Conservation (phyloP, 37 sponge, comb jelly and placozoan species). For the Chondrilla cf. caribensis region DNA sequence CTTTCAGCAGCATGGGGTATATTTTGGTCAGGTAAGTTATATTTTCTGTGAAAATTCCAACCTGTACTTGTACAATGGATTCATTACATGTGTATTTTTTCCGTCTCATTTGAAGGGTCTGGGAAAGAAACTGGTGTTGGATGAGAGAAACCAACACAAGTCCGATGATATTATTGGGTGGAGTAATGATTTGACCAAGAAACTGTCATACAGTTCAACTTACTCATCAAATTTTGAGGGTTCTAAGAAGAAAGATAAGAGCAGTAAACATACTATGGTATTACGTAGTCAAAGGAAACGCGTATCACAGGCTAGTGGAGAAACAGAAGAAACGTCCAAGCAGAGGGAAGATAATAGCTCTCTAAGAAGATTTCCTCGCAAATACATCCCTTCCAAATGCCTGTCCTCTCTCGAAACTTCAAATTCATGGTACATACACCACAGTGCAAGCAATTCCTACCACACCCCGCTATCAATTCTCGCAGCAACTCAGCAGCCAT, state of each 20-base stretch:
- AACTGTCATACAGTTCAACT: neutral
- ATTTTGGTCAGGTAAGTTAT: slow-evolving; percentile 57
- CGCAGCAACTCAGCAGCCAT: slow-evolving; percentile 52
- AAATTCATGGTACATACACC: slow-evolving; percentile 17
- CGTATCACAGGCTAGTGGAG: neutral
- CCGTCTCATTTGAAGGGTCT: slow-evolving; percentile 17
- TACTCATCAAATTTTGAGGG: neutral
- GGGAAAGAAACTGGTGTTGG: slow-evolving; percentile 43
- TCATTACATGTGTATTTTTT: neutral
- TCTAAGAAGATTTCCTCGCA: neutral
- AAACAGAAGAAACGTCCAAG: no score
- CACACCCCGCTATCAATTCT: slow-evolving; percentile 54
- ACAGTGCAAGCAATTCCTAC: neutral
- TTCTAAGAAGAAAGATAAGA: neutral
- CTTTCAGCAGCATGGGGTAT: slow-evolving; percentile 42
- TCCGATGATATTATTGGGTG: slow-evolving; percentile 44
- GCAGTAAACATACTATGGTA: neutral
- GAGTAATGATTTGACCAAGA: neutral
- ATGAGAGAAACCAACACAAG: slow-evolving; percentile 50
- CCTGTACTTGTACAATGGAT: neutral
- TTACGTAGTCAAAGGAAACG: neutral
- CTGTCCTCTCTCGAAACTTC: neutral
- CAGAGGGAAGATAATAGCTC: neutral
- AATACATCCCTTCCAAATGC: neutral
- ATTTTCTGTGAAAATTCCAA: neutral